Base-by-base conservation (phyloP, 2,113 vertebrate species). In the Monopterus albus region DNA sequence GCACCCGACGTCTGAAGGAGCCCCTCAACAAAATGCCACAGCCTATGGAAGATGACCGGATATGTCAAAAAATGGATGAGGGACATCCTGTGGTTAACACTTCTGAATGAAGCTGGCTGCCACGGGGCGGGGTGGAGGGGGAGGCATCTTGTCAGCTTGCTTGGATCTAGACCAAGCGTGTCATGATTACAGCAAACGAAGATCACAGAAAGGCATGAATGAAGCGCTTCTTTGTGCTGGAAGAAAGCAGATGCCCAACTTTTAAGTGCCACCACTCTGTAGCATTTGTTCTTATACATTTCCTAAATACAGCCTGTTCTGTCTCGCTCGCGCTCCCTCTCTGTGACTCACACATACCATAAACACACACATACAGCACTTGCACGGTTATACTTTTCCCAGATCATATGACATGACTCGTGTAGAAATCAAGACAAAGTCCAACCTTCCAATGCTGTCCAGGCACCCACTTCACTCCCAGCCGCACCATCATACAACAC, bases 211-310 rank as follows among this genome's bases (percentile, higher is more conserved):
- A 56, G 26, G 46, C 55, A 17, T 49, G 71, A 75, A 87, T 91
- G 83, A 92, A 91, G 71, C 84, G 78, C 50, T 18, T 78, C 85
- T 85, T 91, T 92, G 89, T 90, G 68, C 66, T 49, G 63, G 46
- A 77, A 17, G 67, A 67, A 75, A 58, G 52, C 72, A 60, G 66
- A 84, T 62, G 66, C 46, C n/a, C 75, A 77, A 78, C 78, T 84
- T 88, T 85, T 66, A 69, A 81, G 82, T 75, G 78, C 68, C 59
- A 17, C 46, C 31, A 42, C 49, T 53, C 47, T 61, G 72, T 42
- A 65, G 66, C 62, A 68, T 75, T 52, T 67, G 15, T 35, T 50
- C 49, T 67, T 79, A 70, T 84, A 72, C 53, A 43, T 84, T 72
- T 69, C 73, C 70, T 55, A 65, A 81, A 82, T 79, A 75, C 58